Percentiles rank a stretch among this genome's conserved stretches.
These are phyloP conservation scores for Agrotis puta DNA, from an alignment of 2,888 invertebrate genomes.

Conservation along the genomic window DNA sequence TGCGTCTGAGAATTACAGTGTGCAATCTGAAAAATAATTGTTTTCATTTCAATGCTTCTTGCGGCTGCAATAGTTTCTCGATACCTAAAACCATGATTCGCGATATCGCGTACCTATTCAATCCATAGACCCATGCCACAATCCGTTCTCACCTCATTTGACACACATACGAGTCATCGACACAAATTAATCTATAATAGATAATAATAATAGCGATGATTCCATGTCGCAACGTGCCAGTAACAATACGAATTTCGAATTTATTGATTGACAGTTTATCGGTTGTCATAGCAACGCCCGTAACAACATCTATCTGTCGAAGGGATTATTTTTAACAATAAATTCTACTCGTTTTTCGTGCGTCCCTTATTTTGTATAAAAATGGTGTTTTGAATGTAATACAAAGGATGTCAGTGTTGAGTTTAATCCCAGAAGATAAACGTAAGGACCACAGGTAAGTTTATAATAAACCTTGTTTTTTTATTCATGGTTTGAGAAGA, in stretches of 20 bases:
- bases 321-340: conserved; percentile 65
- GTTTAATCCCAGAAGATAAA: conserved; percentile 89
- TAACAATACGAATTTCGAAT: conserved; percentile 70
- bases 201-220: conserved; percentile 50
- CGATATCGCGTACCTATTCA: conserved; percentile 6
- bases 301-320: conserved; percentile 74
- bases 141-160: conserved; percentile 25
- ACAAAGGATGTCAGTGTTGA: conserved; percentile 87
- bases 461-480: neutral
- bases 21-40: too few relatives aligned
- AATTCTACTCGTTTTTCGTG: conserved; percentile 70
- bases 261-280: conserved; percentile 78
- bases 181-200: conserved; percentile 44
- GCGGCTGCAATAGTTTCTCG: too few relatives aligned
- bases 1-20: too few relatives aligned
- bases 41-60: too few relatives aligned
- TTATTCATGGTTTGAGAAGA: neutral
- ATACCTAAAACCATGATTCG: neutral
- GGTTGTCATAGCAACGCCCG: conserved; percentile 78
- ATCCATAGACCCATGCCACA: too few relatives aligned
- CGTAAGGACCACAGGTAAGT: conserved; percentile 81
- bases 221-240: conserved; percentile 57
- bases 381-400: conserved; percentile 75
- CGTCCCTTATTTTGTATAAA: conserved; percentile 71
- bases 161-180: conserved; percentile 50